Conservation (phyloP, 23 tunicate genomes). For the Styela clava region DNA sequence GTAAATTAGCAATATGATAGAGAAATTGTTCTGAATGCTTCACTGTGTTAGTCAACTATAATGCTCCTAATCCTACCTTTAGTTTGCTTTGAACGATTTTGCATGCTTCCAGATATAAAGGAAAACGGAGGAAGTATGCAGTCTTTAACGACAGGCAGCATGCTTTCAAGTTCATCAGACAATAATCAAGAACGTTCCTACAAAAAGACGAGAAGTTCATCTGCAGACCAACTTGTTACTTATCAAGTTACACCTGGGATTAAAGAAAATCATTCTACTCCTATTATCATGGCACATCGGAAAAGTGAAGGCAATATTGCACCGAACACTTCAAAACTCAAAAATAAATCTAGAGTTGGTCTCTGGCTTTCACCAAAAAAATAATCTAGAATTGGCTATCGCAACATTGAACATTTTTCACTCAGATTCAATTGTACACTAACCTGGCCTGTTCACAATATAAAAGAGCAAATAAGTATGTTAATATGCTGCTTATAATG, state of each 20-base stretch:
- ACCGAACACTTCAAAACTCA: neutral
- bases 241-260: neutral
- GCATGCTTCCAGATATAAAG: neutral
- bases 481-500: neutral
- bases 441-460: neutral
- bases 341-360: conserved; percentile 38
- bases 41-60: too few species aligned
- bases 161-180: conserved; percentile 17
- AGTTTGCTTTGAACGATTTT: too few species aligned
- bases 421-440: neutral
- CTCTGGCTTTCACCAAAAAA: conserved; percentile 76
- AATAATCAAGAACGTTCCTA: neutral
- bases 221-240: neutral
- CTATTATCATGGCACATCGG: conserved; percentile 6
- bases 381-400: too few species aligned
- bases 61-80: too few species aligned
- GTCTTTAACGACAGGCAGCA: conserved; percentile 5
- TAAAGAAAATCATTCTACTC: neutral
- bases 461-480: neutral
- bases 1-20: too few species aligned
- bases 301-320: neutral
- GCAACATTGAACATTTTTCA: too few species aligned
- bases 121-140: conserved; percentile 10
- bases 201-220: neutral
- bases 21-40: too few species aligned